These are phyloP conservation scores for Lutraria rhynchaena DNA, from an alignment of 1,140 invertebrate genomes.

Conservation along the genomic window DNA sequence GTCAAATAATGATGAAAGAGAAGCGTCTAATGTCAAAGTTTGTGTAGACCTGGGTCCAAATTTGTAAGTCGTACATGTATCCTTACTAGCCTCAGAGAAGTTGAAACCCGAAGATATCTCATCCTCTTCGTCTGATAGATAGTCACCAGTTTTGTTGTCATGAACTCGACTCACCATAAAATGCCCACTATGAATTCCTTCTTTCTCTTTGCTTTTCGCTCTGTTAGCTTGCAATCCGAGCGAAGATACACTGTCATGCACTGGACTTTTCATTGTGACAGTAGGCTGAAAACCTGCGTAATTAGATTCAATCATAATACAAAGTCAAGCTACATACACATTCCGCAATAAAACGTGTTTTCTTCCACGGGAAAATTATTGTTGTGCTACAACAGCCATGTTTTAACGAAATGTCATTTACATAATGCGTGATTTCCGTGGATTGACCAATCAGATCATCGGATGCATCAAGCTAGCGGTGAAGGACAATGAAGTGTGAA, in stretches of 20 bases:
- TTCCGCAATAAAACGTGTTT: not conserved
- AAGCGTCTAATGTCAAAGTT: constrained; percentile 94
- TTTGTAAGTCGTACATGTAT: constrained; percentile 80
- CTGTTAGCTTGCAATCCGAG: not conserved
- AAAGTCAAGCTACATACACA: not conserved
- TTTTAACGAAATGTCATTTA: constrained; percentile 30
- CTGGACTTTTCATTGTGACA: constrained; percentile 28
- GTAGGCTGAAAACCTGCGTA: not conserved
- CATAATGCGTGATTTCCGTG: not conserved
- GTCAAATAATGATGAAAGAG: constrained; percentile 96
- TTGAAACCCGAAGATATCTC: constrained; percentile 72
- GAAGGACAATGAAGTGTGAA: constrained; percentile 6
- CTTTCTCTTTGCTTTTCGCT: constrained; percentile 40
- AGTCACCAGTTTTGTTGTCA: constrained; percentile 90
- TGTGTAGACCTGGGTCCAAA: constrained; percentile 76
- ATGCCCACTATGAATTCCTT: constrained; percentile 95
- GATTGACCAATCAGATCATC: constrained; percentile 26
- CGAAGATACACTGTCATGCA: not conserved
- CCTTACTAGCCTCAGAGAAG: constrained; percentile 82
- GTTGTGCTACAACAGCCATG: constrained; percentile 17
- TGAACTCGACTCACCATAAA: constrained; percentile 98
- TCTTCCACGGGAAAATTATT: not conserved
- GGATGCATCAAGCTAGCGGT: not conserved
- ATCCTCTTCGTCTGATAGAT: constrained; percentile 89
- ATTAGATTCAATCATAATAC: constrained; percentile 3